Percentiles rank a stretch among this genome's conserved stretches.
These are phyloP conservation scores for Perizoma flavofasciatum DNA, from an alignment of 2,888 invertebrate species.

Conservation along the genomic window DNA sequence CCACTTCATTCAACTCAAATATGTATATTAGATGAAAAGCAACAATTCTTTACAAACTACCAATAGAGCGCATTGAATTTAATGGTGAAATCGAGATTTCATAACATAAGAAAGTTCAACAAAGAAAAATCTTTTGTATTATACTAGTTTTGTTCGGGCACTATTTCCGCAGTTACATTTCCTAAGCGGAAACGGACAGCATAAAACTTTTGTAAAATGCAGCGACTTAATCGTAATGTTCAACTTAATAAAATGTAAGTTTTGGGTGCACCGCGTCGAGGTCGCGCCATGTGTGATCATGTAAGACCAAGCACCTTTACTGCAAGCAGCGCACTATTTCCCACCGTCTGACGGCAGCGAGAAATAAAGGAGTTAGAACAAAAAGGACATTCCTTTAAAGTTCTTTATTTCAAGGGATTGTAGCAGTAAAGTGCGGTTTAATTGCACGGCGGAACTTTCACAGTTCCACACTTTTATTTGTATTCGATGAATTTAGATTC, in stretches of 20 bases:
- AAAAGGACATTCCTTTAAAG: constrained; percentile 74
- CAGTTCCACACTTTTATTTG: constrained; percentile 67
- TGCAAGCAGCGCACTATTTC: constrained; percentile 42
- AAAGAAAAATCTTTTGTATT: constrained; percentile 19
- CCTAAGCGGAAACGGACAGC: constrained; percentile 9
- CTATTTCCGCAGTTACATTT: constrained; percentile 13
- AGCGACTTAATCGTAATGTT: constrained; percentile 17
- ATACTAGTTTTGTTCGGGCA: constrained; percentile 13
- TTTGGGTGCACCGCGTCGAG: constrained; percentile 44
- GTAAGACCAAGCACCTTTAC: constrained; percentile 57
- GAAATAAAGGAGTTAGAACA: constrained; percentile 47
- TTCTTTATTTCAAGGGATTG: constrained; percentile 80
- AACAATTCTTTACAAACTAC: constrained; percentile 33
- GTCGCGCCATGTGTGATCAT: constrained; percentile 58
- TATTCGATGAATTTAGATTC: constrained; percentile 72
- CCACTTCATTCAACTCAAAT: constrained; percentile 55
- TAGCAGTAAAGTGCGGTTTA: constrained; percentile 79
- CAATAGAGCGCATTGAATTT: constrained; percentile 34
- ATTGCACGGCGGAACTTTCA: constrained; percentile 74
- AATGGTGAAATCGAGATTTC: constrained; percentile 23
- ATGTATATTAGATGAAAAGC: constrained; percentile 49
- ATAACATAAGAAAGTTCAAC: constrained; percentile 21
- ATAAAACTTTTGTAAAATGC: constrained; percentile 16
- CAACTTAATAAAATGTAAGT: constrained; percentile 48
- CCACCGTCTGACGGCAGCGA: constrained; percentile 26